These are phyloP conservation scores for Craniophora ligustri DNA, from an alignment of 2,888 invertebrate species.

Conservation along the genomic window DNA sequence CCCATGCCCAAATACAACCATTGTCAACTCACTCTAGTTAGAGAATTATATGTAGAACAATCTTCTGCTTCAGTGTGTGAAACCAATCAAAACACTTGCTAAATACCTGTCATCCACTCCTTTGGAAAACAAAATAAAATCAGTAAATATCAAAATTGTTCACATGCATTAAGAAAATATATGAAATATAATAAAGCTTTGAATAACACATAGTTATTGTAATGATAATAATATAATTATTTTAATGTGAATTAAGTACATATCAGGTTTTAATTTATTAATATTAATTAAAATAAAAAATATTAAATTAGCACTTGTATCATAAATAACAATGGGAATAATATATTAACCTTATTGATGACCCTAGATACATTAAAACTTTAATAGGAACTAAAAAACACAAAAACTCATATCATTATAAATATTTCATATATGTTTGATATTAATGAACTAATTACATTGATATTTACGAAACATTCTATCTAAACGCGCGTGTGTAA, in stretches of 20 bases:
- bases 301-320: neutral
- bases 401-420: neutral
- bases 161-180: conserved; percentile 6
- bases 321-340: neutral
- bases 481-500: conserved; percentile 31
- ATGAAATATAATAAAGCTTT: neutral
- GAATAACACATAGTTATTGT: neutral
- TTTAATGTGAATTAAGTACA: no score
- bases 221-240: neutral
- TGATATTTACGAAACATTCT: conserved; percentile 4
- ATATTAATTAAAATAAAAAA: neutral
- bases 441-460: no score
- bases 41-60: conserved; percentile 50
- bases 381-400: no score
- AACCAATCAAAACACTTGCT: conserved; percentile 64
- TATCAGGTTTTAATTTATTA: neutral
- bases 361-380: neutral
- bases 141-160: conserved; percentile 24
- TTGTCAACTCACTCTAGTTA: conserved; percentile 62
- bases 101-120: conserved; percentile 69
- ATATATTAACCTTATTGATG: neutral
- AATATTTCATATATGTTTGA: neutral
- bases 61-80: conserved; percentile 63
- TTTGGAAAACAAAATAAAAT: conserved; percentile 67
- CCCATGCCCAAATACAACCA: conserved; percentile 46